Evolutionary conservation across 2,113 vertebrate genomes (phyloP).

Genomic region (Lota lota): DNA sequence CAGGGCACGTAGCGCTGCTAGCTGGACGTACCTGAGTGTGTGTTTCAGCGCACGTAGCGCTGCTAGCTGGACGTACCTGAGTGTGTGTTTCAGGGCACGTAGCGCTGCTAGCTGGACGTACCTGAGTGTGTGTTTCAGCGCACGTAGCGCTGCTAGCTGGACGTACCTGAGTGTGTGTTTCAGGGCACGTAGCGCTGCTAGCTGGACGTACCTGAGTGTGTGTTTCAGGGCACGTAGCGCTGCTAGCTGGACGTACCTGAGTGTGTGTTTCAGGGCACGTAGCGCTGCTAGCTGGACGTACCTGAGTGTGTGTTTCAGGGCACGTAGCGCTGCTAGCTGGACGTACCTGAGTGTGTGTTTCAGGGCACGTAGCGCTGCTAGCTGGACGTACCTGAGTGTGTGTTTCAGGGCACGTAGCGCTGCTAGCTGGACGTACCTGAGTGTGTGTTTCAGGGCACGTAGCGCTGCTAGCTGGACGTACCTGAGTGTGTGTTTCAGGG

Average conservation of each 20-base stretch:
- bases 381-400: conserved; percentile 66
- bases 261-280: conserved; percentile 64
- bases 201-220: too few species aligned
- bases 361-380: conserved; percentile 56
- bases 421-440: background rate
- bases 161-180: too few species aligned
- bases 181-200: too few species aligned
- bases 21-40: too few species aligned
- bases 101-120: too few species aligned
- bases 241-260: background rate
- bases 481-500: conserved; percentile 78
- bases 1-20: too few species aligned
- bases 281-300: conserved; percentile 18
- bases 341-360: conserved; percentile 74
- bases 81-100: too few species aligned
- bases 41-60: too few species aligned
- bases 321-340: conserved; percentile 19
- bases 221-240: too few species aligned
- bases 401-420: conserved; percentile 67
- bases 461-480: conserved; percentile 23
- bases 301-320: conserved; percentile 77
- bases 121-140: too few species aligned
- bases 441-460: background rate
- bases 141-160: too few species aligned
- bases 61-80: too few species aligned